Evolutionary conservation across 2,888 invertebrate genomes (phyloP).

Genomic region (Bellardia pandia): DNA sequence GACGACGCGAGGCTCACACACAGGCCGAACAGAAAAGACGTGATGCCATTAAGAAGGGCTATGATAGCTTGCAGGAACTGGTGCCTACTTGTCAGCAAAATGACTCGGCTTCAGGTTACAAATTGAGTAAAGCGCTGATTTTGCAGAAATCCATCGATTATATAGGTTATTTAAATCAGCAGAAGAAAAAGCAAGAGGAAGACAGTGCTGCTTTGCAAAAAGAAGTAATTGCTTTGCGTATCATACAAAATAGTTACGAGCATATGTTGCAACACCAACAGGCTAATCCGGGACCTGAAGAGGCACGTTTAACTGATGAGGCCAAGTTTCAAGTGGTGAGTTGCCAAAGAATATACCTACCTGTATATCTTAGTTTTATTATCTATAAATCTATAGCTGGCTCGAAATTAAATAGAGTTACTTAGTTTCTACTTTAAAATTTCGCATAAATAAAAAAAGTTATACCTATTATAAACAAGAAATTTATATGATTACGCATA

Average conservation of each 20-base stretch:
- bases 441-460: too few species aligned
- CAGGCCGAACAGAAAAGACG: constrained; percentile 98
- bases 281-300: constrained; percentile 93
- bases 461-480: too few species aligned
- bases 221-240: constrained; percentile 96
- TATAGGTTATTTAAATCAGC: constrained; percentile 95
- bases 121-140: constrained; percentile 96
- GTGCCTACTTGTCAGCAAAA: constrained; percentile 97
- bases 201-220: constrained; percentile 94
- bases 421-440: too few species aligned
- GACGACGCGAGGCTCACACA: constrained; percentile 97
- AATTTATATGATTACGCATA: too few species aligned
- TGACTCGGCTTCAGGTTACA: constrained; percentile 93
- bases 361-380: too few species aligned
- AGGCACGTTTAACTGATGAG: constrained; percentile 95
- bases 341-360: constrained; percentile 69
- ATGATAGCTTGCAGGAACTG: constrained; percentile 95
- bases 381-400: too few species aligned
- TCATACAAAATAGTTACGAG: constrained; percentile 97
- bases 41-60: constrained; percentile 98
- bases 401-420: too few species aligned
- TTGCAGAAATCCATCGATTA: constrained; percentile 97
- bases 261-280: constrained; percentile 98
- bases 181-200: constrained; percentile 97
- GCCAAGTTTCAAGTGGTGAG: constrained; percentile 98